Evolutionary conservation across 2,888 invertebrate genomes (phyloP).

Genomic region (Apodemia duryi): DNA sequence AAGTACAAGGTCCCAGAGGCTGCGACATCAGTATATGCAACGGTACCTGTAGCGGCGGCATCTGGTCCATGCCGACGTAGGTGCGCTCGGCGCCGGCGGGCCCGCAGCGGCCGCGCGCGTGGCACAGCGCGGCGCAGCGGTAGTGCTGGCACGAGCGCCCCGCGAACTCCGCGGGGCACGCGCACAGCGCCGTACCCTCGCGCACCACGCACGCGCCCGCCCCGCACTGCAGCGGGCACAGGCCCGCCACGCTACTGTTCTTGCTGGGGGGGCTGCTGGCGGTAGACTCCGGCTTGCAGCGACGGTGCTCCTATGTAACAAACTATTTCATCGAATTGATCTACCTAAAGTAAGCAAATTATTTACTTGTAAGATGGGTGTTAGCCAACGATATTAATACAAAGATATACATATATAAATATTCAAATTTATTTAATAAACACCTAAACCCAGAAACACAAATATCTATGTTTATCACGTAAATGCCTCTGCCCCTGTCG

Average conservation of each 20-base stretch:
- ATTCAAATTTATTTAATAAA: too few relatives aligned
- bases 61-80: slow-evolving; percentile 34
- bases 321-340: too few relatives aligned
- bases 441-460: too few relatives aligned
- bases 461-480: too few relatives aligned
- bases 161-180: slow-evolving; percentile 81
- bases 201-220: slow-evolving; percentile 74
- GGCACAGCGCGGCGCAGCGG: slow-evolving; percentile 83
- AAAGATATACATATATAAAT: too few relatives aligned
- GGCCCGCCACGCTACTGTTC: slow-evolving; percentile 30
- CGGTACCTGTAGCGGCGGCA: slow-evolving; percentile 77
- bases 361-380: too few relatives aligned
- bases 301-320: slow-evolving; percentile 36
- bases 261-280: slow-evolving; percentile 28
- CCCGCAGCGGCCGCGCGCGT: slow-evolving; percentile 56
- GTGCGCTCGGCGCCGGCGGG: slow-evolving; percentile 36
- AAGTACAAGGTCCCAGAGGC: too few relatives aligned
- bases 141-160: slow-evolving; percentile 84
- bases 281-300: slow-evolving; percentile 40
- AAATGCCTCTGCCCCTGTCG: too few relatives aligned
- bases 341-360: too few relatives aligned
- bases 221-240: slow-evolving; percentile 61
- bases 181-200: slow-evolving; percentile 73
- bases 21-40: too few relatives aligned
- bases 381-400: too few relatives aligned